These are phyloP conservation scores for Synanthedon andrenaeformis DNA, from an alignment of 2,888 invertebrate genomes.

Conservation along the genomic window DNA sequence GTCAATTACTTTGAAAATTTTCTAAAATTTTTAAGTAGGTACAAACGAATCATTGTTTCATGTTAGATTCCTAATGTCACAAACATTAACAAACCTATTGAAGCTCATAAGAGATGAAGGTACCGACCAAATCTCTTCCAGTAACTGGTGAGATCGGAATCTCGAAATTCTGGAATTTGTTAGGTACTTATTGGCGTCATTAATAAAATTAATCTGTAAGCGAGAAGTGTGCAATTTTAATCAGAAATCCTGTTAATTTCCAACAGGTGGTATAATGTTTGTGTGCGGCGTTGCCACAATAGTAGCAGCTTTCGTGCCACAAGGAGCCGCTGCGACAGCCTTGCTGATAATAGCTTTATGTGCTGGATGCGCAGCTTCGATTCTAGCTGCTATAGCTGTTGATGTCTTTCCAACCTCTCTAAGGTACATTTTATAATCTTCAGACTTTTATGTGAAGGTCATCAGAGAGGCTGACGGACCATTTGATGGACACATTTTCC, in stretches of 20 bases:
- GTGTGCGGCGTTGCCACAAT: slow-evolving; percentile 45
- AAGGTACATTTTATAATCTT: slow-evolving; percentile 20
- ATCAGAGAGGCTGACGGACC: not conserved
- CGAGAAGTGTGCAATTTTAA: no score
- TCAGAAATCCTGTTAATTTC: not conserved
- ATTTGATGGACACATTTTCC: no score
- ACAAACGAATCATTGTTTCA: no score
- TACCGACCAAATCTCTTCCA: no score
- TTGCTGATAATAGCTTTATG: slow-evolving; percentile 49
- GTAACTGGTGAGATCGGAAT: no score
- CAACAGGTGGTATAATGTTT: slow-evolving; percentile 44
- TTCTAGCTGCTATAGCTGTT: slow-evolving; percentile 53
- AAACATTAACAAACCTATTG: no score
- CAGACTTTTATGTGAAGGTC: not conserved
- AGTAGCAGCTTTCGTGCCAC: slow-evolving; percentile 42
- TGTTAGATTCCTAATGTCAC: no score
- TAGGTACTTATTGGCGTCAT: no score
- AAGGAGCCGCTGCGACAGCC: slow-evolving; percentile 41
- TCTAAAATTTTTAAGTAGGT: no score
- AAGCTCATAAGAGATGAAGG: not conserved
- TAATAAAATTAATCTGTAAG: no score
- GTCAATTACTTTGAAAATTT: no score
- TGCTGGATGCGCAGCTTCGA: slow-evolving; percentile 56
- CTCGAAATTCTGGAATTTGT: no score
- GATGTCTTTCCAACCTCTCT: slow-evolving; percentile 57